Percentiles rank a stretch among this genome's conserved stretches.
These are phyloP conservation scores for Porphyrio hochstetteri DNA, from an alignment of 2,113 vertebrate species.

Conservation along the genomic window DNA sequence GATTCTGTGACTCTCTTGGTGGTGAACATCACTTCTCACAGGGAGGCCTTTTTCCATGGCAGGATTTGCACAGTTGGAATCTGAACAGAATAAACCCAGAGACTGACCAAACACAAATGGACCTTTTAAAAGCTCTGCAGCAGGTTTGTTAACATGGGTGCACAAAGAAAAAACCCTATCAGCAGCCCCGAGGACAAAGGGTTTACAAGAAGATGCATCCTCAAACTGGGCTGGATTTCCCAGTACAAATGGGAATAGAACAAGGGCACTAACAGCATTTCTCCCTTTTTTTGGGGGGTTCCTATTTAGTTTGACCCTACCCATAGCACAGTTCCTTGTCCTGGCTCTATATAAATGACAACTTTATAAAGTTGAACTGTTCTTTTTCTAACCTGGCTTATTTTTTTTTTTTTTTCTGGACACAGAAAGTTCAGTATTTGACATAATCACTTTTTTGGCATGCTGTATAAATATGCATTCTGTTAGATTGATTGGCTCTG, in stretches of 20 bases:
- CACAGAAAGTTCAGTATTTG: constrained; percentile 1
- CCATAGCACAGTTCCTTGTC: neutral
- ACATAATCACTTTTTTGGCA: constrained; percentile 20
- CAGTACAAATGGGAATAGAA: neutral
- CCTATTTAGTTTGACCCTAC: neutral
- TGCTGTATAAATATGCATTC: constrained; percentile 1
- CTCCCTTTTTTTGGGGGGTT: neutral
- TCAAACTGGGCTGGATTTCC: neutral
- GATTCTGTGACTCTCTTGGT: neutral
- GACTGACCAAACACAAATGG: constrained; percentile 12
- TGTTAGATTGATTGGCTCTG: neutral
- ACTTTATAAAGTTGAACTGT: neutral
- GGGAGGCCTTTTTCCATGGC: neutral
- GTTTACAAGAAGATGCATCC: neutral
- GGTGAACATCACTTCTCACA: neutral
- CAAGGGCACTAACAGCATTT: neutral
- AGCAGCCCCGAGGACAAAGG: neutral
- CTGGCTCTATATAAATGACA: neutral
- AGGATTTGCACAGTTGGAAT: constrained; percentile 18
- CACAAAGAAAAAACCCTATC: constrained; percentile 19
- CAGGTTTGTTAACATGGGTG: neutral
- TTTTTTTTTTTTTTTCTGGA: neutral
- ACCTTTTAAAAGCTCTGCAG: neutral
- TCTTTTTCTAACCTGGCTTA: neutral
- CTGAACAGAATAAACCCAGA: constrained; percentile 4